These are phyloP conservation scores for Sardina pilchardus DNA, from an alignment of 2,113 vertebrate species.

Conservation along the genomic window DNA sequence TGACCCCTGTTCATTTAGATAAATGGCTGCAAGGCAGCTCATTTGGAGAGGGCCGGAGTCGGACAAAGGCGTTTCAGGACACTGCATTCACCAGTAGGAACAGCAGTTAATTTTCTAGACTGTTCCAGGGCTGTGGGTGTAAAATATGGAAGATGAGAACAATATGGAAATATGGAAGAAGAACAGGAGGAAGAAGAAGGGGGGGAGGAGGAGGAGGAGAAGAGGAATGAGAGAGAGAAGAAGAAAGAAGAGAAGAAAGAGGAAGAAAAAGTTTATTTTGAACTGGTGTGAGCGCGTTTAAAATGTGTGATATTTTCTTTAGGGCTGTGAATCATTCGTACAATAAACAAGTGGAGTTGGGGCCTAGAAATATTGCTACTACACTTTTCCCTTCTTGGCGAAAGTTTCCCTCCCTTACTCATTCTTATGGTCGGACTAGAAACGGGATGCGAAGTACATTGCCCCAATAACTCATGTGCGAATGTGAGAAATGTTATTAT, in stretches of 20 bases:
- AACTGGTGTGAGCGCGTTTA: neutral
- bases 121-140: slow-evolving; percentile 4
- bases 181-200: neutral
- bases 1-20: slow-evolving; percentile 74
- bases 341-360: slow-evolving; percentile 1
- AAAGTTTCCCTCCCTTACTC: neutral
- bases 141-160: slow-evolving; percentile 9
- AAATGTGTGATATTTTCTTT: slow-evolving; percentile 5
- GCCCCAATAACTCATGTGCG: neutral
- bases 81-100: slow-evolving; percentile 40
- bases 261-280: neutral
- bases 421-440: neutral
- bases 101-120: slow-evolving; percentile 5
- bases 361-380: slow-evolving; percentile 3
- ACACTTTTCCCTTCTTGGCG: neutral
- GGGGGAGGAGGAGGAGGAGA: neutral
- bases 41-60: slow-evolving; percentile 63
- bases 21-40: slow-evolving; percentile 65
- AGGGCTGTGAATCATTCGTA: neutral
- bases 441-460: slow-evolving; percentile 5
- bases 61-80: slow-evolving; percentile 49
- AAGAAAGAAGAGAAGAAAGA: neutral
- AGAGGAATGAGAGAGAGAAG: neutral
- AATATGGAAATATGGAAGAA: neutral
- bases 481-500: slow-evolving; percentile 1